phyloP scores from a whole-genome alignment of 1,140 invertebrate genomes.

The Metopolophium dirhodum region DNA sequence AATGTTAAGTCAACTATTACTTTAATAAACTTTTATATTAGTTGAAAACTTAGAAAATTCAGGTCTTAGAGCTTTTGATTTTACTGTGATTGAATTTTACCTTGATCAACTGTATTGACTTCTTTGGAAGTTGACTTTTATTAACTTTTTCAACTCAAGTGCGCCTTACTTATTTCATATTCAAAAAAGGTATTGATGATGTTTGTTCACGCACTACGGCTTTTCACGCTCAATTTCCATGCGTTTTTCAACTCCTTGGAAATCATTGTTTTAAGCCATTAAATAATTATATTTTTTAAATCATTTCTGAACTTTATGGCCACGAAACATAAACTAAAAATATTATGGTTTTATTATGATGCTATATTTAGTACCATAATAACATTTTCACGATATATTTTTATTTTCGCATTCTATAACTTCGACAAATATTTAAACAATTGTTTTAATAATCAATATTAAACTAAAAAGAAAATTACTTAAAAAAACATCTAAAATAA shows the following conservation, averaged over 20 bases:
- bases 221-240: neutral
- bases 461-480: neutral
- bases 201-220: neutral
- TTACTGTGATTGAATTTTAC: neutral
- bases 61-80: neutral
- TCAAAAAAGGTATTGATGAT: neutral
- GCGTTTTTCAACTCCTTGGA: neutral
- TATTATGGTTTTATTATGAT: neutral
- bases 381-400: neutral
- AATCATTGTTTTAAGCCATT: neutral
- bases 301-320: neutral
- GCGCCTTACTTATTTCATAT: neutral
- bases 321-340: neutral
- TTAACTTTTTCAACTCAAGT: neutral
- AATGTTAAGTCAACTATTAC: neutral
- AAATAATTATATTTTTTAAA: neutral
- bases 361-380: neutral
- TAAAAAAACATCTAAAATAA: neutral
- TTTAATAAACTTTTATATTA: neutral
- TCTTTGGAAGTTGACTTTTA: neutral
- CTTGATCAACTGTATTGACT: neutral
- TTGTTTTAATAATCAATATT: neutral
- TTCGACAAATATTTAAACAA: neutral
- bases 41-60: neutral
- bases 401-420: neutral